Conservation (phyloP, 1,140 invertebrate species). For the Drosophila chauvacae region DNA sequence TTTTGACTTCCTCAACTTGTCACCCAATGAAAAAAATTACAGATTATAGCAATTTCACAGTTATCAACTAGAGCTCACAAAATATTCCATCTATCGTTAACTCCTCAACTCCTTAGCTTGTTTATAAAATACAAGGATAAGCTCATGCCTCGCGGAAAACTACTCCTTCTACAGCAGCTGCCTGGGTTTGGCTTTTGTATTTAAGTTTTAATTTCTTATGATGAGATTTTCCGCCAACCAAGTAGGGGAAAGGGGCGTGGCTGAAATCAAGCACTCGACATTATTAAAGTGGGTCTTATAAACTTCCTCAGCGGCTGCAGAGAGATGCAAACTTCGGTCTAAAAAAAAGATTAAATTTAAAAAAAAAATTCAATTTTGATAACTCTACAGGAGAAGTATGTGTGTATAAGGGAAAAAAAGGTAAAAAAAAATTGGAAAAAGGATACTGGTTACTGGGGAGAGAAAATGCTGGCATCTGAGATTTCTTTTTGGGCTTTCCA, state of each 20-base stretch:
- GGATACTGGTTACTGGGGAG: not conserved
- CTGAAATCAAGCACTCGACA: constrained; percentile 78
- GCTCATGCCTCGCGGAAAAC: constrained; percentile 6
- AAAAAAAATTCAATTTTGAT: constrained; percentile 78
- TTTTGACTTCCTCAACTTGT: not conserved
- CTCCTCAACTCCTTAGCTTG: not conserved
- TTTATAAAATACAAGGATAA: constrained; percentile 15
- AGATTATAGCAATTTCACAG: not conserved
- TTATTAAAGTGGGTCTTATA: constrained; percentile 81
- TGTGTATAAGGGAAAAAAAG: not conserved
- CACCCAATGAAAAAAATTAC: not conserved
- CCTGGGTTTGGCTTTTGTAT: constrained; percentile 50
- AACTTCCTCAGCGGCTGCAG: constrained; percentile 59
- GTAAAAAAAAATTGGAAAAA: constrained; percentile 2
- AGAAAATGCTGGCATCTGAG: constrained; percentile 33
- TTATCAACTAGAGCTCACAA: not conserved
- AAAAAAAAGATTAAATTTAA: constrained; percentile 24
- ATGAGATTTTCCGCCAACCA: constrained; percentile 54
- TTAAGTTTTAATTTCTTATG: constrained; percentile 80
- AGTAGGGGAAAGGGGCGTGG: constrained; percentile 12
- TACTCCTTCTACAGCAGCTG: constrained; percentile 4
- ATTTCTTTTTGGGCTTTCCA: constrained; percentile 49
- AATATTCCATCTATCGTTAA: constrained; percentile 1
- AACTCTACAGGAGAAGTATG: constrained; percentile 49
- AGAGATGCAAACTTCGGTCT: constrained; percentile 45